These are phyloP conservation scores for Cyrtodaria siliqua DNA, from an alignment of 2,888 invertebrate species.

Conservation along the genomic window DNA sequence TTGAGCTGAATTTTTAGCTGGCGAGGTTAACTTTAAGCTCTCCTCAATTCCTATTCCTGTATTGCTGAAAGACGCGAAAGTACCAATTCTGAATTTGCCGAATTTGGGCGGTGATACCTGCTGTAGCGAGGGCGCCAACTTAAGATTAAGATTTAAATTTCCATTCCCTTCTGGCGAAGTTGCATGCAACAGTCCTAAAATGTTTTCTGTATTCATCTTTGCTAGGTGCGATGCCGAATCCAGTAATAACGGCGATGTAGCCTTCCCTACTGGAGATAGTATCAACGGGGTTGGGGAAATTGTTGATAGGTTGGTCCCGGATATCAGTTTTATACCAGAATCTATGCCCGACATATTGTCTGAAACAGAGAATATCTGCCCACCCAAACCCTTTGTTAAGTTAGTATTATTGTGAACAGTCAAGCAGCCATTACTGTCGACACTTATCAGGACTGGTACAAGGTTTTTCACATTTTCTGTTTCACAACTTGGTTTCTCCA, in stretches of 20 bases:
- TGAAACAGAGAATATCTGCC: slow-evolving; percentile 38
- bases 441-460: slow-evolving; percentile 58
- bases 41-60: slow-evolving; percentile 67
- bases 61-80: slow-evolving; percentile 79
- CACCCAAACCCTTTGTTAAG: slow-evolving; percentile 31
- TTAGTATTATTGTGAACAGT: slow-evolving; percentile 53
- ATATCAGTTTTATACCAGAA: slow-evolving; percentile 43
- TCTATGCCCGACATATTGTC: slow-evolving; percentile 15
- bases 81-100: slow-evolving; percentile 80
- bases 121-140: not conserved
- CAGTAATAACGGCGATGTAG: slow-evolving; percentile 8
- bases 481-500: not conserved
- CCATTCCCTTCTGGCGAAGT: slow-evolving; percentile 22
- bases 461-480: slow-evolving; percentile 36
- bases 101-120: slow-evolving; percentile 64
- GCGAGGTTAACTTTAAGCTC: slow-evolving; percentile 18
- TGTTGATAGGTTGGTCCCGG: slow-evolving; percentile 48
- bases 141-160: slow-evolving; percentile 3
- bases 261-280: slow-evolving; percentile 52
- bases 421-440: slow-evolving; percentile 55
- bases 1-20: not conserved
- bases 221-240: slow-evolving; percentile 17
- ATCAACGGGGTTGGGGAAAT: slow-evolving; percentile 34
- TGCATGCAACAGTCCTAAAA: slow-evolving; percentile 44
- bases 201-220: slow-evolving; percentile 34